A percentile compares a stretch with the other conserved stretches of the same genome.
phyloP scores from a whole-genome alignment of 2,888 invertebrate species.

The Epirrhoe alternata region DNA sequence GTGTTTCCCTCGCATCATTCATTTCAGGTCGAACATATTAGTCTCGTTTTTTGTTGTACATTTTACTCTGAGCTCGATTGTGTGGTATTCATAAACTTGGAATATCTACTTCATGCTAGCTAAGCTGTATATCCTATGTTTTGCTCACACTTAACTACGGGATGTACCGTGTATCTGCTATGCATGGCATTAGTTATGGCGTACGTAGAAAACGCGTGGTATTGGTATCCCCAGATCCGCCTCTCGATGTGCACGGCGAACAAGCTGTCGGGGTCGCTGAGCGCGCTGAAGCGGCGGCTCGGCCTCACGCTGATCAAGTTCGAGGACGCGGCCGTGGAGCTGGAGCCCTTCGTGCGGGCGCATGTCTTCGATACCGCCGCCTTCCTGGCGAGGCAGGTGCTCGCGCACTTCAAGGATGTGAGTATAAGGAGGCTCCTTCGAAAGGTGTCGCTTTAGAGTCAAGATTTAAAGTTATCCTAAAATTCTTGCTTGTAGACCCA shows the following conservation, averaged over 20 bases:
- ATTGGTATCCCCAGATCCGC: constrained; percentile 85
- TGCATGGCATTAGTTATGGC: background rate
- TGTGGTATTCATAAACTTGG: background rate
- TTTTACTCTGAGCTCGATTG: background rate
- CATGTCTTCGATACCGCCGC: constrained; percentile 97
- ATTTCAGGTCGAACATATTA: background rate
- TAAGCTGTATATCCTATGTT: no score
- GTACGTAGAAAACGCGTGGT: background rate
- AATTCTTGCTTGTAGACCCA: no score
- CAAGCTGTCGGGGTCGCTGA: constrained; percentile 90
- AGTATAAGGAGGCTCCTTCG: constrained; percentile 54
- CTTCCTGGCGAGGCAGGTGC: constrained; percentile 91
- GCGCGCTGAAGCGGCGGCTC: constrained; percentile 92
- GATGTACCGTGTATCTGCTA: no score
- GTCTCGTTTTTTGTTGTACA: background rate
- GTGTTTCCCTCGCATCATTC: background rate
- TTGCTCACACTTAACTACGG: no score
- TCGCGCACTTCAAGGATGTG: constrained; percentile 94
- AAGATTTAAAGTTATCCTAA: no score
- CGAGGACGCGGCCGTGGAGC: constrained; percentile 97
- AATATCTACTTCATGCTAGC: no score
- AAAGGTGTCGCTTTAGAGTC: no score
- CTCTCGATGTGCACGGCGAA: constrained; percentile 95
- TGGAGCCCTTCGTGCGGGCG: constrained; percentile 93
- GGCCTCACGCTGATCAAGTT: constrained; percentile 97